Evolutionary conservation across 2,797 vertebrate genomes (phyloP), one percentile per base, ranked within the genome.

Genomic region (Anabas testudineus): DNA sequence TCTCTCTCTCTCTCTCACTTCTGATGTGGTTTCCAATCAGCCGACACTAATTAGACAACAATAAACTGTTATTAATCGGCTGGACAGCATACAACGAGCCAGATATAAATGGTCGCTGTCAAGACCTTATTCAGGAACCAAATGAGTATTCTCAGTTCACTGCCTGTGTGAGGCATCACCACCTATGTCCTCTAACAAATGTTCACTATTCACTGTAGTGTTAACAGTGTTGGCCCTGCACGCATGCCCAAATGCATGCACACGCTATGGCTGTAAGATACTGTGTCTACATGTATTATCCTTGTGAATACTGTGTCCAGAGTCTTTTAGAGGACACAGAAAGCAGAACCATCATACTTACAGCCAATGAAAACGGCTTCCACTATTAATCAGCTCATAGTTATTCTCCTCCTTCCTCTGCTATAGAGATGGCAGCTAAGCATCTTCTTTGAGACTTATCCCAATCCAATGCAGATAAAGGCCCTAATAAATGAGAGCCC

Each of bases 91-190:
- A 94, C 95, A 98, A 97, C 94, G 94, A 98, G 96, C 95, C 93
- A 90, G 92, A 97, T 97, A 97, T 98, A 98, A 98, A 99, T 98
- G 96, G 95, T 94, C 85, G 93, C 95, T 97, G 96, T 98, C 97
- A 96, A 93, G 94, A 90, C 94, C 91, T 95, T 96, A 97, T 97
- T 97, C 96, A 96, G 95, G 94, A 95, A 95, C 96, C 96, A 98
- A 97, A 98, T 98, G 95, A 98, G 95, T 96, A 97, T 97, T 97
- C 95, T 96, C 96, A 98, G 96, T 96, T 97, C 96, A 97, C 93
- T 97, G 97, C 94, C 94, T 94, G 95, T 95, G 95, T 96, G 95
- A 96, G 95, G 94, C 95, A 96, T 95, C 95, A 91, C 93, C 93
- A 95, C 95, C 95, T 92, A 94, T 94, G 94, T 94, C 89, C 94